Evolutionary conservation across 2,797 vertebrate species (phyloP), one percentile per base, ranked within the genome.

Genomic region (Nannoperca obscura): DNA sequence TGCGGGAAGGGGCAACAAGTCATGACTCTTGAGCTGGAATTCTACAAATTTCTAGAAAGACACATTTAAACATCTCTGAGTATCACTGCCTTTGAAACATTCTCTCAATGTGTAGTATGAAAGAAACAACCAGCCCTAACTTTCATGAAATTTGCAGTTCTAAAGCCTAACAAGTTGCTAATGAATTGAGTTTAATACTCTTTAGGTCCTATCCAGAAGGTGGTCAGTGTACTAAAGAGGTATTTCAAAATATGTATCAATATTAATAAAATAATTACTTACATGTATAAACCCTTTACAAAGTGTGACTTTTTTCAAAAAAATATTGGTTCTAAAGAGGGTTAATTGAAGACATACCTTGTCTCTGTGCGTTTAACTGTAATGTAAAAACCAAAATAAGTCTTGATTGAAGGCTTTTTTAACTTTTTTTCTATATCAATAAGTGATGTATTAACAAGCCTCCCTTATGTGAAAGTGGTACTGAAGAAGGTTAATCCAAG

Each of bases 221-320:
- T 46, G 24, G 24, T 22, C n/a, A 27, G 9, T 24, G 55, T 19
- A 20, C 20, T 67, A 12, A 42, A 66, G n/a, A 52, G 30, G 49
- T 61, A 55, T 47, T 55, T 30, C 2, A 55, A 62, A 70, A 68
- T 59, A 50, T 61, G 46, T 27, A 36, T 63, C 36, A 49, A 52
- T n/a, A 46, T 14, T 15, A 17, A 60, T 61, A 27, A 7, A 53
- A 30, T 4, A 13, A 60, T 75, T 14, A 58, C 24, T 42, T 73
- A 11, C 14, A 53, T 44, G 36, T 57, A 46, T 49, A 38, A 66
- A 57, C 52, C 7, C 5, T 50, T 38, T 38, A 7, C 0, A 47
- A 57, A 74, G 36, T 22, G 30, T 59, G 2, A 52, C 9, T 59
- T 52, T 34, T 24, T 14, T 49, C 10, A n/a, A 27, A 24, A 54